Conservation (phyloP, 2,113 vertebrate genomes). For the Mesocricetus auratus region DNA sequence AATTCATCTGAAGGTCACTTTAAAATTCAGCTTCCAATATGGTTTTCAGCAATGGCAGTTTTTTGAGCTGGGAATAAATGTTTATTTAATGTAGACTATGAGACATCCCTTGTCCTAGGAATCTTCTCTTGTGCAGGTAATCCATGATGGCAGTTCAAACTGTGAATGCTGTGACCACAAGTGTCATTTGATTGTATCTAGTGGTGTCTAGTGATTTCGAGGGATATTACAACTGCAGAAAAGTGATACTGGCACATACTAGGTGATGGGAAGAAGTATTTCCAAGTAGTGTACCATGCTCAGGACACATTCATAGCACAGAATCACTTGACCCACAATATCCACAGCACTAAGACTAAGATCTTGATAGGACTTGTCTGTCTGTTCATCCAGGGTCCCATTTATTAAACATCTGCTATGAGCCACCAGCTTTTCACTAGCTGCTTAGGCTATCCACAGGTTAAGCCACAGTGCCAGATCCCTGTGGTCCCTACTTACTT, state of each 20-base stretch:
- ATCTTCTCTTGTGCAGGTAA: not conserved
- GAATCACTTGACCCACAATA: not conserved
- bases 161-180: not conserved
- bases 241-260: not conserved
- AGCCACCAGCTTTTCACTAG: not conserved
- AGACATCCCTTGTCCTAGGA: no score
- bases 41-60: not conserved
- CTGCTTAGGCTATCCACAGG: not conserved
- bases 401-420: not conserved
- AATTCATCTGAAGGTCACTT: not conserved
- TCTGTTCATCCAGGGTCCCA: not conserved
- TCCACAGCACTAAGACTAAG: not conserved
- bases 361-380: not conserved
- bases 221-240: not conserved
- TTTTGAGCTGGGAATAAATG: not conserved
- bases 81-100: not conserved
- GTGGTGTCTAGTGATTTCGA: not conserved
- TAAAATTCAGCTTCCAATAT: constrained; percentile 1
- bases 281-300: not conserved
- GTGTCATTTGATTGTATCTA: not conserved
- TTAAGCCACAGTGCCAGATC: not conserved
- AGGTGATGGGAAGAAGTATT: not conserved
- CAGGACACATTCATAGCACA: not conserved
- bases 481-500: not conserved
- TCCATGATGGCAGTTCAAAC: not conserved